A percentile compares a stretch with the other conserved stretches of the same genome.
These are phyloP conservation scores for Trichacis sp. DNA, from an alignment of 2,888 invertebrate species.

Conservation along the genomic window DNA sequence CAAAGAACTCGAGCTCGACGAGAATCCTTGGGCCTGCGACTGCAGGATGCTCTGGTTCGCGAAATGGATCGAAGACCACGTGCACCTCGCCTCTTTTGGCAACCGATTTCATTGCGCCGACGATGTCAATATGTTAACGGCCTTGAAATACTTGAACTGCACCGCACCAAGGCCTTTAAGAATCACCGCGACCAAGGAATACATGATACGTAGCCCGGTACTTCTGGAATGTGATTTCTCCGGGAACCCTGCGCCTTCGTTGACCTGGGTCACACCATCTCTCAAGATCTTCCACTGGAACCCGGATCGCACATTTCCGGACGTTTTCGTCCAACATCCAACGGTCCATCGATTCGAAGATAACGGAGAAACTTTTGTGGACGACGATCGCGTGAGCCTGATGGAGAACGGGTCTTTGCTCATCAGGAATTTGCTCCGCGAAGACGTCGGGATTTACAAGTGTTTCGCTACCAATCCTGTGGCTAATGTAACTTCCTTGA, in stretches of 20 bases:
- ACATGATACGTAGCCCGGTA: constrained; percentile 75
- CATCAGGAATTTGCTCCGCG: constrained; percentile 78
- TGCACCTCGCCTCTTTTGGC: constrained; percentile 68
- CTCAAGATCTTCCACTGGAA: constrained; percentile 82
- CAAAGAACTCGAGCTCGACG: constrained; percentile 76
- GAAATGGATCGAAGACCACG: constrained; percentile 73
- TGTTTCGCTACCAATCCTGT: constrained; percentile 89
- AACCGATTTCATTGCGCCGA: constrained; percentile 76
- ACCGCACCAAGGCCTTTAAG: constrained; percentile 75
- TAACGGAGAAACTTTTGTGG: constrained; percentile 49
- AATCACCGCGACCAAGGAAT: constrained; percentile 74
- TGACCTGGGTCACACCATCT: constrained; percentile 88
- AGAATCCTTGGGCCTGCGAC: constrained; percentile 88
- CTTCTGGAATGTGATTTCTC: constrained; percentile 82
- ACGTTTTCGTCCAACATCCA: constrained; percentile 78
- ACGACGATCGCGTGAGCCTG: constrained; percentile 74
- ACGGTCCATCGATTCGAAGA: constrained; percentile 72
- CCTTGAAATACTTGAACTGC: constrained; percentile 80
- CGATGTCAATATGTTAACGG: constrained; percentile 69
- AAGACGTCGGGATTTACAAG: constrained; percentile 87
- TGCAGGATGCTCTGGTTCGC: constrained; percentile 86
- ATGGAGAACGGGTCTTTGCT: constrained; percentile 84
- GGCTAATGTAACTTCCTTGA: constrained; percentile 81
- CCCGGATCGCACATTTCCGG: constrained; percentile 77
- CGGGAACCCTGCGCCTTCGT: constrained; percentile 82